Evolutionary conservation across 2,113 vertebrate species (phyloP).

Genomic region (Isichthys henryi): DNA sequence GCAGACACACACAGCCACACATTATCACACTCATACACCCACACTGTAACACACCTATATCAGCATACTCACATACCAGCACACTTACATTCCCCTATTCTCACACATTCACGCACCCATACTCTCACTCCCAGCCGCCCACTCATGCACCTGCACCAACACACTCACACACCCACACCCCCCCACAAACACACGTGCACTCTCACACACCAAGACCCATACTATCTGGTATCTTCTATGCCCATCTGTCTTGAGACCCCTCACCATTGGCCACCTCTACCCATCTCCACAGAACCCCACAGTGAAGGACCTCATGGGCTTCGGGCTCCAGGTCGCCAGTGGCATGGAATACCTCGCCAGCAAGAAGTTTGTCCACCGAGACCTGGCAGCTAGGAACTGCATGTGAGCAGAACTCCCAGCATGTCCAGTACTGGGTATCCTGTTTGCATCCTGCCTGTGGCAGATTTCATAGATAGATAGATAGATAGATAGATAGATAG

Average conservation of each 20-base stretch:
- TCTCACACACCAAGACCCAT: not conserved
- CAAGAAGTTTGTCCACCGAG: slow-evolving; percentile 98
- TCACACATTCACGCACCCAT: too few species aligned
- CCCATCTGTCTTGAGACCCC: not conserved
- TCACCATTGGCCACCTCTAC: not conserved
- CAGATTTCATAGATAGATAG: not conserved
- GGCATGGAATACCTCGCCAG: slow-evolving; percentile 98
- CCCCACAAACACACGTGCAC: too few species aligned
- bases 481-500: too few species aligned
- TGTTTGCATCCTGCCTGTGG: not conserved
- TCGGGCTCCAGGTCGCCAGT: slow-evolving; percentile 92
- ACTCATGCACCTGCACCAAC: too few species aligned
- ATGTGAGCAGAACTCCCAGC: slow-evolving; percentile 73
- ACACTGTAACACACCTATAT: too few species aligned
- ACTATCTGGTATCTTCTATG: not conserved
- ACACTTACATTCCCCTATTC: too few species aligned
- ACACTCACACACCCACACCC: too few species aligned
- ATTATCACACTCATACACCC: not conserved
- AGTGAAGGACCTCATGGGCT: slow-evolving; percentile 97
- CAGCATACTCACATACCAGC: too few species aligned
- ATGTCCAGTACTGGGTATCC: not conserved
- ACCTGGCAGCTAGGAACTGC: slow-evolving; percentile 95
- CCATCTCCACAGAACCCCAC: slow-evolving; percentile 80
- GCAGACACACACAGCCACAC: too few species aligned
- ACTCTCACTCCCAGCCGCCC: too few species aligned